A percentile compares a stretch with the other conserved stretches of the same genome.
These are phyloP conservation scores for Hyposmocoma kahamanoa DNA, from an alignment of 1,140 invertebrate genomes.

Conservation along the genomic window DNA sequence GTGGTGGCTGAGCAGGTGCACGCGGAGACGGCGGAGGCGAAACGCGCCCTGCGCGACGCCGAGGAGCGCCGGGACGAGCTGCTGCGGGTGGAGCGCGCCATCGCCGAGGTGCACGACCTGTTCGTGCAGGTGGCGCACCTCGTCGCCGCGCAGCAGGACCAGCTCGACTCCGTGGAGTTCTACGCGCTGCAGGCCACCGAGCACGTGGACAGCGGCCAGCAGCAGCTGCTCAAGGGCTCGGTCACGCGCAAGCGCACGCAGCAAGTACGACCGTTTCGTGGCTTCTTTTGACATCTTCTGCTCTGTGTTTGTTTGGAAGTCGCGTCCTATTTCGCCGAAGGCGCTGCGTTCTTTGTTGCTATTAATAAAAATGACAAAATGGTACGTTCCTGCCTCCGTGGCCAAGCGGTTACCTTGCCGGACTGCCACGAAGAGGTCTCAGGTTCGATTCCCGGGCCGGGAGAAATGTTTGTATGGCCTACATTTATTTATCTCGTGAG, in stretches of 20 bases:
- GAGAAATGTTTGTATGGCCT: no score
- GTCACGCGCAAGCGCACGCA: slow-evolving; percentile 18
- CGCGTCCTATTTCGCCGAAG: background rate
- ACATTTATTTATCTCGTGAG: no score
- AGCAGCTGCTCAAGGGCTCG: slow-evolving; percentile 52
- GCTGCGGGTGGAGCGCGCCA: slow-evolving; percentile 86
- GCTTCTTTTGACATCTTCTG: background rate
- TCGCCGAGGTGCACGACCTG: slow-evolving; percentile 87
- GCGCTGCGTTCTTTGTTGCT: background rate
- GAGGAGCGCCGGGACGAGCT: slow-evolving; percentile 89
- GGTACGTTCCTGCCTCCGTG: background rate
- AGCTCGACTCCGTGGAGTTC: slow-evolving; percentile 82
- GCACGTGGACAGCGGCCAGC: slow-evolving; percentile 77
- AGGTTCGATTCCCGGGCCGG: no score
- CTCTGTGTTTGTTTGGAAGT: background rate
- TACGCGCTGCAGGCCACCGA: slow-evolving; percentile 79
- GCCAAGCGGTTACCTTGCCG: background rate
- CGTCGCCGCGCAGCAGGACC: slow-evolving; percentile 82
- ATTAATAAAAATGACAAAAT: background rate
- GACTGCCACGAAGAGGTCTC: background rate
- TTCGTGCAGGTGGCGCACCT: slow-evolving; percentile 87
- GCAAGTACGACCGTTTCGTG: background rate
- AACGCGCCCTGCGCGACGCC: slow-evolving; percentile 86
- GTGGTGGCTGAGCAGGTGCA: no score
- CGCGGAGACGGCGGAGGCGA: slow-evolving; percentile 86